Base-by-base conservation (phyloP, 2,888 invertebrate species). In the Epirrhoe alternata region DNA sequence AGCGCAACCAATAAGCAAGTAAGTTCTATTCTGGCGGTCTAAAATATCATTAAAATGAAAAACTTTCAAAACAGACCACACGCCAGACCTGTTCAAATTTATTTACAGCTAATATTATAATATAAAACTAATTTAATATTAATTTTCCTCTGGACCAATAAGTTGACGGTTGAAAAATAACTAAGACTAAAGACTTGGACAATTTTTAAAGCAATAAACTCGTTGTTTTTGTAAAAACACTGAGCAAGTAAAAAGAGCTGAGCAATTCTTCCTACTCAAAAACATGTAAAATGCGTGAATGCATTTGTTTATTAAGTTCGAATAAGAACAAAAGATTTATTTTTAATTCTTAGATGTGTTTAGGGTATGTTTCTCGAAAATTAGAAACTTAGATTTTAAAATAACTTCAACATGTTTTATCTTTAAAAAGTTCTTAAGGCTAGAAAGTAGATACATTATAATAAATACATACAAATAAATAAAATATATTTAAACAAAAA, bases 351-450 rank as follows among this genome's bases (percentile, higher is more conserved):
- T 77, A 82, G 81, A 77, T 78, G 66, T 77, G 56, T 71, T 52
- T 72, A 72, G 74, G 66, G 66, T 24, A 35, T 50, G 38, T 50
- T 68, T 70, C 62, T 54, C 64, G 53, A 61, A 54, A 63, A 55
- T 30, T 66, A 61, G 61, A 47, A 67, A 53, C 42, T 51, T 83
- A 84, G 82, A 77, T 69, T 75, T 75, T 71, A 72, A 77, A 80
- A 78, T 31, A 75, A 77, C 67, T 85, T 86, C 86, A 86, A 85
- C 85, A 85, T 89, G 87, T 88, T 86, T 88, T 72, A 75, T 75
- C 71, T 75, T 68, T 75, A 73, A 78, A 81, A 68, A 52, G 73
- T 76, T 74, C 75, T 77, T 76, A 76, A 67, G 69, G 64, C 60
- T 71, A 69, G 71, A 42, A 12, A 42, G 69, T 63, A 75, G 69